Evolutionary conservation across 2,888 invertebrate genomes (phyloP).

Genomic region (Orthonychiurus folsomi): DNA sequence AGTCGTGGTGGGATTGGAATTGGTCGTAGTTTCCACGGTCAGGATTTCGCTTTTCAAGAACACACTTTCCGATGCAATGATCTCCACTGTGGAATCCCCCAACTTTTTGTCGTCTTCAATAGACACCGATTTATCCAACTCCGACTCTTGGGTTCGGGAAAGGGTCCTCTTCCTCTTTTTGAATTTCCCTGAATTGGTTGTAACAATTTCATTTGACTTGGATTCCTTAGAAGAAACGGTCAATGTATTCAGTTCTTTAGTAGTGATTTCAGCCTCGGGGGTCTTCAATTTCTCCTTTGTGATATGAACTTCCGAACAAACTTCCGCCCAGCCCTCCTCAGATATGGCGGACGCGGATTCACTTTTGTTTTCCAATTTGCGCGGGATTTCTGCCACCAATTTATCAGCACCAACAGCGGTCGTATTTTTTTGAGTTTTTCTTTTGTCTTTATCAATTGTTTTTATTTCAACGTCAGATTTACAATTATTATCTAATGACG

Average conservation of each 20-base stretch:
- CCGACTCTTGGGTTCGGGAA: neutral
- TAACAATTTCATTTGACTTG: neutral
- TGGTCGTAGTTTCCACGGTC: neutral
- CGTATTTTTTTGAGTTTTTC: neutral
- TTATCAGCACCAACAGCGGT: neutral
- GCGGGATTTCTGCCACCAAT: neutral
- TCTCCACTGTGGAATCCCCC: neutral
- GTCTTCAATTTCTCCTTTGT: neutral
- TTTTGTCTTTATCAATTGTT: neutral
- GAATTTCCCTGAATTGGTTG: neutral
- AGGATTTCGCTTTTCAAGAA: neutral
- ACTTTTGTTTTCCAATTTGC: neutral
- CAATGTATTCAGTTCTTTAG: neutral
- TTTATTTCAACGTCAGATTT: neutral
- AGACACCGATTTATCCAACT: neutral
- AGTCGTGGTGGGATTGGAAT: too few relatives aligned
- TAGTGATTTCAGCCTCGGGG: neutral
- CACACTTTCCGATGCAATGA: neutral
- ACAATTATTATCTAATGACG: neutral
- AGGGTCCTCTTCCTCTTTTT: neutral
- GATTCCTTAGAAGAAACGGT: neutral
- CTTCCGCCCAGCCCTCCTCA: neutral
- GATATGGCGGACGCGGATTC: neutral
- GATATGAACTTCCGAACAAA: neutral
- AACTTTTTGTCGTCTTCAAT: neutral